Conservation (phyloP, 37 sponge, comb jelly and placozoan species). For the Lycopodina hypogea region DNA sequence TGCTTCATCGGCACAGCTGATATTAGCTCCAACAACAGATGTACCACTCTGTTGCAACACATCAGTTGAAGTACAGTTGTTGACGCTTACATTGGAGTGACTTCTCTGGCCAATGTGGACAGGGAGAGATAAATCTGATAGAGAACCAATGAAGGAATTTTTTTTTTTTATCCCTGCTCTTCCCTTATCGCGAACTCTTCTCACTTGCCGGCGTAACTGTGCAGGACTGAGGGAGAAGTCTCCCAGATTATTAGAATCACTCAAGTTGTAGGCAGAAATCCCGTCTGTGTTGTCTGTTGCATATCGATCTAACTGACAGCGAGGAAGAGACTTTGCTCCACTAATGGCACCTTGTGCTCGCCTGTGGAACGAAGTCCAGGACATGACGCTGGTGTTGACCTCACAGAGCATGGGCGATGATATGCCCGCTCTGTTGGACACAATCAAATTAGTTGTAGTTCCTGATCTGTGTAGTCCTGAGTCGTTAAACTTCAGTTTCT, state of each 20-base stretch:
- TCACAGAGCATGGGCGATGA: too few relatives aligned
- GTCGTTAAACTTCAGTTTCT: too few relatives aligned
- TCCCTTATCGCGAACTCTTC: background rate
- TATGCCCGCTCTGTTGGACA: too few relatives aligned
- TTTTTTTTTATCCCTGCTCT: background rate
- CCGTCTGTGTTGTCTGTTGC: background rate
- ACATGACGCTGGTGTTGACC: background rate
- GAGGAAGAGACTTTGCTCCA: constrained; percentile 6
- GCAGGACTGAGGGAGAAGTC: constrained; percentile 21
- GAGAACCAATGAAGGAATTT: background rate
- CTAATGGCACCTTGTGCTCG: background rate
- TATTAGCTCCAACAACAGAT: too few relatives aligned
- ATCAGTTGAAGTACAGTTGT: too few relatives aligned
- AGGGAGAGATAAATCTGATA: too few relatives aligned
- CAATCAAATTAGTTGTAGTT: too few relatives aligned
- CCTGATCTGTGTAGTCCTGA: too few relatives aligned
- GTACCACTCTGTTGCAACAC: too few relatives aligned
- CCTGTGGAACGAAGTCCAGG: background rate
- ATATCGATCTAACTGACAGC: constrained; percentile 1
- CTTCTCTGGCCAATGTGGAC: too few relatives aligned
- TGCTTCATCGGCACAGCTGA: background rate
- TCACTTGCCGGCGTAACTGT: background rate
- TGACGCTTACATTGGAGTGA: too few relatives aligned
- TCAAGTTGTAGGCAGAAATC: too few relatives aligned
- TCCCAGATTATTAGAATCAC: background rate